phyloP scores from a whole-genome alignment of 2,113 vertebrate species.

The Chaetura pelagica region DNA sequence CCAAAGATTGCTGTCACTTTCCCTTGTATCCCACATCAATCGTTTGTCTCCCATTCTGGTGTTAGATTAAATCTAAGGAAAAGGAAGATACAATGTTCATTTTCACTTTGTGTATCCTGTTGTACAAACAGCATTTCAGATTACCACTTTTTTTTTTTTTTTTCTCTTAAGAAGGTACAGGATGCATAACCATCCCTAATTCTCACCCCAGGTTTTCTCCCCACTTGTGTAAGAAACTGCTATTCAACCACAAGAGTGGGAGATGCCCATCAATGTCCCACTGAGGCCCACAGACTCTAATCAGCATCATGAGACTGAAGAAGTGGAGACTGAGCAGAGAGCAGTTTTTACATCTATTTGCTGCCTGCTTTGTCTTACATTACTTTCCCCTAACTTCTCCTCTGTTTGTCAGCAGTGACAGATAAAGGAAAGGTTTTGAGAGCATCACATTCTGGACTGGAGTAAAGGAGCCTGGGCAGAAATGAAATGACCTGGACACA shows the following conservation, averaged over 20 bases:
- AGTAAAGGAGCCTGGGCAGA: neutral
- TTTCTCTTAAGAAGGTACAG: neutral
- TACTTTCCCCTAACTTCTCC: neutral
- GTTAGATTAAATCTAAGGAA: neutral
- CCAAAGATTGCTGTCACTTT: neutral
- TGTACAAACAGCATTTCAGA: neutral
- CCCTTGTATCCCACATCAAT: neutral
- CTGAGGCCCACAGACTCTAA: neutral
- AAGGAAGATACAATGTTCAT: fast-evolving
- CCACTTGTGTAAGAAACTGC: neutral
- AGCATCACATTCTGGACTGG: neutral
- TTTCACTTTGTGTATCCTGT: neutral
- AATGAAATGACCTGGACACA: neutral
- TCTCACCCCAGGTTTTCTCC: neutral
- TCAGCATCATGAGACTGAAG: neutral
- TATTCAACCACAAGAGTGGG: neutral
- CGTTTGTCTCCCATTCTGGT: neutral
- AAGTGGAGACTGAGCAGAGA: neutral
- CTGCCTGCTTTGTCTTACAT: neutral
- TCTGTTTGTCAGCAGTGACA: neutral
- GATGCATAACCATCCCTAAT: neutral
- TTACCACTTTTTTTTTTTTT: neutral
- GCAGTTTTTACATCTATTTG: neutral
- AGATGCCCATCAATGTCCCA: neutral
- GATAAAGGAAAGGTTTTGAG: neutral